Base-by-base conservation (phyloP, 1,140 invertebrate species). In the Phymastichus coffea region DNA sequence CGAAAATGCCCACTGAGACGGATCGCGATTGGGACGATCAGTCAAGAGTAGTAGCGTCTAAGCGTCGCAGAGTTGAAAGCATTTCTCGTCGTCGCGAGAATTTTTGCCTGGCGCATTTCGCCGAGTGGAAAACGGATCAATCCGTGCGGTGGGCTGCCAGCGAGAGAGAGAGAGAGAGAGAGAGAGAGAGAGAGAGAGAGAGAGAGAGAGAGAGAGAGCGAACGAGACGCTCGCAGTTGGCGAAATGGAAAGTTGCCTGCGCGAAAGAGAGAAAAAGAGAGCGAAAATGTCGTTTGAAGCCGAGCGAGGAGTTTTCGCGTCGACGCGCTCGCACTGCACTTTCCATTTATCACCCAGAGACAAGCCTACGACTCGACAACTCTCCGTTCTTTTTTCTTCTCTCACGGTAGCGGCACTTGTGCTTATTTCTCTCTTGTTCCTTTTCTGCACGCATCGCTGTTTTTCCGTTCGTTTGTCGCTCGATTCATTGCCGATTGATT, bases 211-310 rank as follows among this genome's bases (percentile, higher is more conserved):
- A 28, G 23, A 33, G 26, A 26, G n/a, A 41, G 17, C 23, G 17
- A 28, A 15, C n/a, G 10, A 52, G 20, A 23, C 1, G 2, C n/a
- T n/a, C 20, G 9, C 23, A 6, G 1, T 9, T 10, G n/a, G 43
- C 37, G 43, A 20, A 41, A 28, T 17, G 51, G 4, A n/a, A n/a
- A n/a, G n/a, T n/a, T n/a, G n/a, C n/a, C 37, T 41, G n/a, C 3
- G 10, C 14, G 25, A 52, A 53, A 53, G 48, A 44, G 20, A 22
- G 40, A 35, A 23, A 55, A 3, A 30, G 14, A 40, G 44, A 26
- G 46, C 44, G 20, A n/a, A 57, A 33, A 41, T 57, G 46, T 49
- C 56, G 46, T 51, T 51, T 30, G 53, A 46, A 55, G 30, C 40
- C 4, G 26, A 54, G 22, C 26, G 28, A 35, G 48, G 20, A 58